Evolutionary conservation across 2,797 vertebrate species (phyloP).

Genomic region (Poeciliopsis turneri): DNA sequence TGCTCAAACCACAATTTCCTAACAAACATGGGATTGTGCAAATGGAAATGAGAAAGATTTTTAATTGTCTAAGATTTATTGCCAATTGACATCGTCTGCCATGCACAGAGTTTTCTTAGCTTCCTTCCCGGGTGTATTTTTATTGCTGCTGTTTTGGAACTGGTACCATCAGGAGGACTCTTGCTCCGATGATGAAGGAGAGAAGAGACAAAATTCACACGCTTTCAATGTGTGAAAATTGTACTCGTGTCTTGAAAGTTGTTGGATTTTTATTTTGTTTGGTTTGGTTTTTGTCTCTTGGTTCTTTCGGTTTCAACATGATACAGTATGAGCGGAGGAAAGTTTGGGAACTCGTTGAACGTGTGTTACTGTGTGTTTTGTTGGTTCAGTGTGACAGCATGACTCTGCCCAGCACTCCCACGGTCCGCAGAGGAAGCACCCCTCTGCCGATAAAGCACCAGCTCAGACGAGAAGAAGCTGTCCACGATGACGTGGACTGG

Average conservation of each 20-base stretch:
- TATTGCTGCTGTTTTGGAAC: neutral
- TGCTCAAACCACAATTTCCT: neutral
- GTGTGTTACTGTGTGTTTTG: neutral
- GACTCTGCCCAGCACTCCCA: conserved; percentile 79
- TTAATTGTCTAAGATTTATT: neutral
- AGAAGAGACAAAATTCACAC: neutral
- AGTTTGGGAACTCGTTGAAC: neutral
- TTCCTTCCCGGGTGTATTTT: neutral
- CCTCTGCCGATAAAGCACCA: conserved; percentile 90
- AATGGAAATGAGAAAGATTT: neutral
- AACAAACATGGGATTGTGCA: neutral
- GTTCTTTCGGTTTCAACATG: neutral
- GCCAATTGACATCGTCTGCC: neutral
- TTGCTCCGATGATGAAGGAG: neutral
- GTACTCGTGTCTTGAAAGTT: neutral
- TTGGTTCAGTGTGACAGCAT: conserved; percentile 72
- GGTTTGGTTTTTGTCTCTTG: neutral
- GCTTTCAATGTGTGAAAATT: neutral
- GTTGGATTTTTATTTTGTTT: neutral
- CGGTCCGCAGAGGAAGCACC: conserved; percentile 87
- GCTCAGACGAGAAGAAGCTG: conserved; percentile 85
- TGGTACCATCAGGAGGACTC: neutral
- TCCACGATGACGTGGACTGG: conserved; percentile 82
- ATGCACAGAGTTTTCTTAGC: neutral
- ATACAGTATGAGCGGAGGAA: neutral